Evolutionary conservation across 2,888 invertebrate species (phyloP), one percentile per base, ranked within the genome.

Genomic region (Stenichneumon culpator): DNA sequence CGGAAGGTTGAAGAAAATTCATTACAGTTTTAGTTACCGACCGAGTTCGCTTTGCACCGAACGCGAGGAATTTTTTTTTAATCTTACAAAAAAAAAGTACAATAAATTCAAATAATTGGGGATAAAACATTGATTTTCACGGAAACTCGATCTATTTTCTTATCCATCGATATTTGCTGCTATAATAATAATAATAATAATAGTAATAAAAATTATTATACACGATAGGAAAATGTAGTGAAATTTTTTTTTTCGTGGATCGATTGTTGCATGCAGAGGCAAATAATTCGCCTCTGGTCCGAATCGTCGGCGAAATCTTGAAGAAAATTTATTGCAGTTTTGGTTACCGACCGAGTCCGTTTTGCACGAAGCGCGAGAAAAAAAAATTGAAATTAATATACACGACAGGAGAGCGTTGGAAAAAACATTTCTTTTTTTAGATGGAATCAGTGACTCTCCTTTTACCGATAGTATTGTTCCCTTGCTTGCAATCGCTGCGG

Each of bases 401-500:
- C 39, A 39, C 39, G 39, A 39, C 9, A 0, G 2, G 39, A 39
- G 3, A 14, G 44, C 14, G 44, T 14, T 44, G 44, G 14, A 52
- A 52, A 52, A n/a, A 52, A n/a, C 5, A 6, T 16, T n/a, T 60
- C n/a, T 11, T n/a, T 60, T 60, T 60, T 25, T 16, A 16, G 60
- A 60, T 6, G 4, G 32, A 32, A 32, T 6, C 60, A 22, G 22
- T 57, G 9, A 11, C 25, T 57, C 14, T 44, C 2, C 14, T 54
- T 54, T 19, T 16, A 9, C 54, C 25, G 44, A 60, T 63, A 68
- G 22, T 44, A 60, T 11, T 28, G 25, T 2, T 44, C 11, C 44
- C 11, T 39, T 44, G 44, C 25, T 65, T 6, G 50, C 75, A 75
- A 67, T 57, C 65, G 50, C 32, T 19, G 25, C 14, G 83, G 65